These are phyloP conservation scores for Pristionchus arcanus DNA, from an alignment of 2,888 invertebrate species.

Conservation along the genomic window DNA sequence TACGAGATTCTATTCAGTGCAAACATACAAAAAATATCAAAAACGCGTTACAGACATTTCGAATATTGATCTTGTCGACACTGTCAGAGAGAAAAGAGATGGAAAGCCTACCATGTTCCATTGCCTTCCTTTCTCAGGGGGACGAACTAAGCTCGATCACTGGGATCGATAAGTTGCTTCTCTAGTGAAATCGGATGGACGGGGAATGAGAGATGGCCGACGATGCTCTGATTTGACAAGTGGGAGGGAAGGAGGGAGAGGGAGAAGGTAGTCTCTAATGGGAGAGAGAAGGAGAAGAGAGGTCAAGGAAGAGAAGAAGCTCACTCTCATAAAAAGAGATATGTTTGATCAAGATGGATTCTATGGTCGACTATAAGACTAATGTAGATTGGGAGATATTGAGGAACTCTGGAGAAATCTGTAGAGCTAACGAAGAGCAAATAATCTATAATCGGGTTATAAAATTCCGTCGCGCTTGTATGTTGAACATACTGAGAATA, in stretches of 20 bases:
- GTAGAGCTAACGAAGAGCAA: too few species aligned
- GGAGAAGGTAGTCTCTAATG: constrained; percentile 28
- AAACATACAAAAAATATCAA: not conserved
- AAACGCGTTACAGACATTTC: too few species aligned
- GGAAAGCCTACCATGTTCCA: not conserved
- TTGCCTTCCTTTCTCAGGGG: not conserved
- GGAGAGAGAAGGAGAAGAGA: constrained; percentile 31
- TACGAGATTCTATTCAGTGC: not conserved
- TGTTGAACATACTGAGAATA: too few species aligned
- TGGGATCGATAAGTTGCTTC: not conserved
- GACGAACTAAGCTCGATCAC: not conserved
- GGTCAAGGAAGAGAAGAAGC: not conserved
- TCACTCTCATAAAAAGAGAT: constrained; percentile 9
- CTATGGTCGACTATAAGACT: not conserved
- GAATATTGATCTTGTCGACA: too few species aligned
- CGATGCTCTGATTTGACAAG: constrained; percentile 31
- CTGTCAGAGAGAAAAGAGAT: too few species aligned
- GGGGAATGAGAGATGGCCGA: constrained; percentile 45
- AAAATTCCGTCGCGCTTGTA: too few species aligned
- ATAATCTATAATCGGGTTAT: too few species aligned
- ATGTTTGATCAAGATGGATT: constrained; percentile 5
- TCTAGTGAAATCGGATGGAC: not conserved
- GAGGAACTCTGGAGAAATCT: not conserved
- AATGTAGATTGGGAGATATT: not conserved
- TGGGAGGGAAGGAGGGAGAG: not conserved